Conservation (phyloP, 2,797 vertebrate species). For the Ibycter americanus region DNA sequence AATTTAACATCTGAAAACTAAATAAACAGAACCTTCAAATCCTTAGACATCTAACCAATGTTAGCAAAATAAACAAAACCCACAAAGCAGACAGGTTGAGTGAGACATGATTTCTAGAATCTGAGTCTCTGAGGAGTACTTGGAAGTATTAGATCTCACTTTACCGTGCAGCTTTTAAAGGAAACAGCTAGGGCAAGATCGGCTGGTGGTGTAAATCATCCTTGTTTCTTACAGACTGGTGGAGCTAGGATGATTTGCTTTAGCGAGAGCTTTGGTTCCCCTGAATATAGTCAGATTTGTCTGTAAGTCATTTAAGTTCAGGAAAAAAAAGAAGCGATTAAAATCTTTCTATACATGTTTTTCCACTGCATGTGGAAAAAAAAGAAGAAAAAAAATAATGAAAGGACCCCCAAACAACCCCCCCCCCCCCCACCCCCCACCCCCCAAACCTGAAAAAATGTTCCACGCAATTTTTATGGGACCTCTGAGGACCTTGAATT, state of each 20-base stretch:
- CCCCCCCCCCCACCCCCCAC: background rate
- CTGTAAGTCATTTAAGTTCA: background rate
- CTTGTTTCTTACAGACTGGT: background rate
- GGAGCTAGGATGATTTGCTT: background rate
- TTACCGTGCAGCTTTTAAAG: conserved; percentile 8
- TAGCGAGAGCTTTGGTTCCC: background rate
- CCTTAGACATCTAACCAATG: background rate
- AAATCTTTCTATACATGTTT: conserved; percentile 42
- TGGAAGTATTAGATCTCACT: conserved; percentile 43
- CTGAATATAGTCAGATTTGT: background rate
- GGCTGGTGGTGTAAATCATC: background rate
- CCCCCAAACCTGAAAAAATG: background rate
- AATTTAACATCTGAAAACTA: conserved; percentile 5
- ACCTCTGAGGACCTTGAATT: conserved; percentile 74
- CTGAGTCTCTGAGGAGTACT: background rate
- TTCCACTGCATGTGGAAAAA: conserved; percentile 24
- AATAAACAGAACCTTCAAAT: conserved; percentile 16
- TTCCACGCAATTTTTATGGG: conserved; percentile 63
- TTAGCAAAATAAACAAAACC: conserved; percentile 42
- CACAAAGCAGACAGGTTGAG: conserved; percentile 23
- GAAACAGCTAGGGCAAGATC: background rate
- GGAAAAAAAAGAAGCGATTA: background rate
- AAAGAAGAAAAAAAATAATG: background rate
- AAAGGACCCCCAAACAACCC: background rate
- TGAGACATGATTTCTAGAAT: conserved; percentile 36